Evolutionary conservation across 2,113 vertebrate species (phyloP).

Genomic region (Chaenogobius annularis): DNA sequence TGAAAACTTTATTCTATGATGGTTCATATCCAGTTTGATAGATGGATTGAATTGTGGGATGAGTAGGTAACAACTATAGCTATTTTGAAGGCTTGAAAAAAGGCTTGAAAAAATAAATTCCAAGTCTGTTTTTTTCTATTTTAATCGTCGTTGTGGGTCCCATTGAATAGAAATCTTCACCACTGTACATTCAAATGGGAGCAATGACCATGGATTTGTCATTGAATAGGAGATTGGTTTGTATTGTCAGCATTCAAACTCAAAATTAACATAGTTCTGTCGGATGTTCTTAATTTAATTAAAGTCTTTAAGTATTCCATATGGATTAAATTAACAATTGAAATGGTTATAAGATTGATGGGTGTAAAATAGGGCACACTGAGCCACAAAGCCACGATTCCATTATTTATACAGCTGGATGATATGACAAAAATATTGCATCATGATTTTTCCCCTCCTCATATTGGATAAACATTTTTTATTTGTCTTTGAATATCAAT

Average conservation of each 20-base stretch:
- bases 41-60: neutral
- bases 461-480: too few species aligned
- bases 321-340: too few species aligned
- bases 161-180: neutral
- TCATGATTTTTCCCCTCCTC: too few species aligned
- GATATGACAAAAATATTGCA: too few species aligned
- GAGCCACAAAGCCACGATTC: too few species aligned
- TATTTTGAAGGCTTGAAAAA: neutral
- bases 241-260: neutral
- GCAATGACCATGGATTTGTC: neutral
- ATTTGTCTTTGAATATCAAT: too few species aligned
- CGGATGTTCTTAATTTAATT: neutral
- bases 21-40: neutral
- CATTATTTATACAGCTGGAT: too few species aligned
- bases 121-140: neutral
- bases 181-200: neutral
- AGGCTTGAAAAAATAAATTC: too few species aligned
- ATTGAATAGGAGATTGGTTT: neutral
- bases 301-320: neutral
- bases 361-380: too few species aligned
- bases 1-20: too few species aligned
- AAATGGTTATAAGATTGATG: too few species aligned
- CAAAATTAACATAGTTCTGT: neutral
- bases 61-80: neutral
- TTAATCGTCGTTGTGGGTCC: neutral